Evolutionary conservation across 2,888 invertebrate species (phyloP).

Genomic region (Sinodicranocentrus sp.): DNA sequence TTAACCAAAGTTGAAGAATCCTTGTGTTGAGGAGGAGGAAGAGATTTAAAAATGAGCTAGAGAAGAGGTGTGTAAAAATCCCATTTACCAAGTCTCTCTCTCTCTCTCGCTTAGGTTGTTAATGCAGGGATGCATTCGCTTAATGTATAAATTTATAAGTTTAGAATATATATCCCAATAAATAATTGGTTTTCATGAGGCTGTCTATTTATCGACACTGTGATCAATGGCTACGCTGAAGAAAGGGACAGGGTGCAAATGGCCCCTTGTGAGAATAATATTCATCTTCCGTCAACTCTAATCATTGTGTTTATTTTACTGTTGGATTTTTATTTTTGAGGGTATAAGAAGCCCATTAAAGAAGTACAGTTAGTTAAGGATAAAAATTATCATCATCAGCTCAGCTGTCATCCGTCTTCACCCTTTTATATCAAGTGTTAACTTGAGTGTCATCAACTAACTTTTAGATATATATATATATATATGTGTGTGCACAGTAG

Average conservation of each 20-base stretch:
- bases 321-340: no score
- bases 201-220: neutral
- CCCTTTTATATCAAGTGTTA: conserved; percentile 62
- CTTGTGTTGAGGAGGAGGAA: no score
- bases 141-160: no score
- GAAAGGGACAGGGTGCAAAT: neutral
- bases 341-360: no score
- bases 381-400: conserved; percentile 35
- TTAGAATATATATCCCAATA: conserved; percentile 50
- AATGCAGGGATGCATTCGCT: no score
- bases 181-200: conserved; percentile 47
- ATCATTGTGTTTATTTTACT: conserved; percentile 32
- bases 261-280: neutral
- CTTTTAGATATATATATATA: no score
- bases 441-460: conserved; percentile 59
- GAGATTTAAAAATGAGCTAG: no score
- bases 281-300: conserved; percentile 57
- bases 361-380: no score
- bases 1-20: conserved; percentile 18
- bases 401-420: conserved; percentile 53
- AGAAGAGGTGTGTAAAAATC: no score
- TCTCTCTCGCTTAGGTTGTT: no score
- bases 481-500: no score
- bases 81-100: no score
- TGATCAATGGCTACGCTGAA: neutral